Evolutionary conservation across 2,113 vertebrate species (phyloP), one percentile per base, ranked within the genome.

Genomic region (Galeopterus variegatus): DNA sequence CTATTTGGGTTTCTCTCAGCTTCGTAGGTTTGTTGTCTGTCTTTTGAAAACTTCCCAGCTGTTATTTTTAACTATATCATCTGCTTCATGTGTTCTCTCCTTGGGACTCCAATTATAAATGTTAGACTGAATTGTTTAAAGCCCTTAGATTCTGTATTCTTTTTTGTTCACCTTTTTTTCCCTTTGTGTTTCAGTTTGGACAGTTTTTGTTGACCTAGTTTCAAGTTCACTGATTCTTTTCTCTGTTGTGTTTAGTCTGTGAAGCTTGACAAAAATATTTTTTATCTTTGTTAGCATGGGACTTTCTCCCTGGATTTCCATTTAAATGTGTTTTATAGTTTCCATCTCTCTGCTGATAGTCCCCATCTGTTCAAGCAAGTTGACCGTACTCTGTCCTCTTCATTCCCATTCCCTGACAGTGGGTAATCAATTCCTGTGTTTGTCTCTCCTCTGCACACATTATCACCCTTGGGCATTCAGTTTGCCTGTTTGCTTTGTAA

Each of bases 1-100:
- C 50, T 54, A 4, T 89, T 58, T 82, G 62, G 17, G 24, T 90
- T 96, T 90, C 80, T 93, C 62, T 62, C 54, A 75, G n/a, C 54
- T 88, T 81, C 24, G 72, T 54, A 31, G 26, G 15, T 80, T 86
- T 93, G 7, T 83, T 79, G 14, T 60, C 72, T 69, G 82, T 62
- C 21, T 69, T 83, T 70, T 58, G 19, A 88, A 83, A 88, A 81
- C 17, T 45, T 67, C 12, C 26, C 13, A 72, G 48, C 56, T n/a
- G 24, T 64, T 90, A 9, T 73, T 82, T 90, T 65, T 52, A 56
- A 26, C 33, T 75, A 3, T 92, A 19, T 60, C 41, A 87, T 80
- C 31, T 45, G 33, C n/a, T 88, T 58, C 2, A 8, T 60, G 33
- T 81, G 10, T 45, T 95, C 75, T 90, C 58, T 52, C 19, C 24